These are phyloP conservation scores for Phanerotoma sp. DNA, from an alignment of 2,888 invertebrate species.

Conservation along the genomic window DNA sequence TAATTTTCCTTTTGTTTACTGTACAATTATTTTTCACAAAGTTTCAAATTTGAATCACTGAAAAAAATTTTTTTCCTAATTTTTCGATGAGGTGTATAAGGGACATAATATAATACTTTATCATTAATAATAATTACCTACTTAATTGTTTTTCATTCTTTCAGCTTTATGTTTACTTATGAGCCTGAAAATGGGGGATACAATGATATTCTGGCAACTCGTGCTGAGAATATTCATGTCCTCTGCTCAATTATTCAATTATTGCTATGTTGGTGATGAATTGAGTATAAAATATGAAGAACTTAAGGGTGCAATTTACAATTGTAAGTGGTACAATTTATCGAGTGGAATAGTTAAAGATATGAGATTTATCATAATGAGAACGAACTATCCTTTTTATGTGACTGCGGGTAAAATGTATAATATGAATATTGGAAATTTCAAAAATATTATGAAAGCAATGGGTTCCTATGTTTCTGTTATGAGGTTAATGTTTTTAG, in stretches of 20 bases:
- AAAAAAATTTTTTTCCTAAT: no score
- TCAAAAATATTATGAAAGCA: conserved; percentile 9
- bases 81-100: no score
- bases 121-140: no score
- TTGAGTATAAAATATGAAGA: conserved; percentile 3
- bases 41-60: no score
- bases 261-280: conserved; percentile 15
- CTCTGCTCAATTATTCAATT: conserved; percentile 5
- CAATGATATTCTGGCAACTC: no score
- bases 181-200: no score
- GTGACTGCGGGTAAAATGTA: conserved; percentile 18
- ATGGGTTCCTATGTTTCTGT: conserved; percentile 20
- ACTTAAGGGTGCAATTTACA: conserved; percentile 8
- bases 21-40: no score
- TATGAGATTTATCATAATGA: conserved; percentile 13
- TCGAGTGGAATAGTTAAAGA: conserved; percentile 6
- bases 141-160: no score
- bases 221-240: no score
- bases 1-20: no score
- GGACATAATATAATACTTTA: no score
- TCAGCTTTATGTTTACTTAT: no score
- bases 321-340: conserved; percentile 19
- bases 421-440: conserved; percentile 13
- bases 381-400: conserved; percentile 2
- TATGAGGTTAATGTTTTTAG: conserved; percentile 10